A percentile compares a stretch with the other conserved stretches of the same genome.
Evolutionary conservation across 2,797 vertebrate genomes (phyloP).

Genomic region (Gephyroberyx darwinii): DNA sequence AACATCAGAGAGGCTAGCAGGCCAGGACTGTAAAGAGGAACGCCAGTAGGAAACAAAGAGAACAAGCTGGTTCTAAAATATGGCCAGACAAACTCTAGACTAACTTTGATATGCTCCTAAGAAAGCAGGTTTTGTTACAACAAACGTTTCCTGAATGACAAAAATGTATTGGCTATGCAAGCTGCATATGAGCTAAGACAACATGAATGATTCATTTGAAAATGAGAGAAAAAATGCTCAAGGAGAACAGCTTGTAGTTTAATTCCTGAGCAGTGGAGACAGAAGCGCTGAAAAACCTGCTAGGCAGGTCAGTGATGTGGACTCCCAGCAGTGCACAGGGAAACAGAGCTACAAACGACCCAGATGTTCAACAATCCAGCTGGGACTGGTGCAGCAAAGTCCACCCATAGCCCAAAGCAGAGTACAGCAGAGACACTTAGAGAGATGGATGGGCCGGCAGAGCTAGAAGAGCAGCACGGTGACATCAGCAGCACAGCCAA

Average conservation of each 20-base stretch:
- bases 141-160: background rate
- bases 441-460: background rate
- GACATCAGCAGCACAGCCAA: conserved; percentile 32
- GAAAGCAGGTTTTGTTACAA: conserved; percentile 12
- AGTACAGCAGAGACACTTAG: conserved; percentile 10
- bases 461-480: conserved; percentile 22
- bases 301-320: conserved; percentile 33
- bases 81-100: conserved; percentile 7
- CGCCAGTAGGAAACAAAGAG: conserved; percentile 15
- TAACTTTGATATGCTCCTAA: conserved; percentile 1
- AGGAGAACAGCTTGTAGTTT: background rate
- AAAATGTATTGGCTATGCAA: background rate
- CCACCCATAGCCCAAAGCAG: conserved; percentile 22
- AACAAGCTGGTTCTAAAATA: background rate
- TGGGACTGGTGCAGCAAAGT: conserved; percentile 30
- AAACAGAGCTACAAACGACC: conserved; percentile 36
- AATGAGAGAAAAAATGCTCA: conserved; percentile 3
- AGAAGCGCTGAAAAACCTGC: background rate
- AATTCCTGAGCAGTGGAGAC: conserved; percentile 2
- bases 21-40: conserved; percentile 4
- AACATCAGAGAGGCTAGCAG: conserved; percentile 5
- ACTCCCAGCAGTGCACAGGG: conserved; percentile 15
- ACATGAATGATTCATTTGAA: background rate
- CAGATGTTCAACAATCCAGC: conserved; percentile 51
- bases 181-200: background rate